phyloP scores from a whole-genome alignment of 2,888 invertebrate genomes.

The Lysandra coridon region DNA sequence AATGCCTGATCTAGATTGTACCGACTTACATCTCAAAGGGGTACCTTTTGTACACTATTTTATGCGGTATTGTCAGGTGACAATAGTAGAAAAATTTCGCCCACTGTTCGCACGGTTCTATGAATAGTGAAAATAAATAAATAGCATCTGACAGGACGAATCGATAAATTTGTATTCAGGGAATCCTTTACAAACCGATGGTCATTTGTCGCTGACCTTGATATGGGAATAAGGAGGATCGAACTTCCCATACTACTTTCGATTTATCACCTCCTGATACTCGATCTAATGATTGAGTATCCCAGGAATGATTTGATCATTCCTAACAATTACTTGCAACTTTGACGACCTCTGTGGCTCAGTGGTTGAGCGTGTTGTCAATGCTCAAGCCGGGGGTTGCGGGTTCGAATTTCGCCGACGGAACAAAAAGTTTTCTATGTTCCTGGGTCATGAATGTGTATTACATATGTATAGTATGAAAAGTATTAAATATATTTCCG shows the following conservation, averaged over 20 bases:
- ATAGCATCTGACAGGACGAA: conserved; percentile 46
- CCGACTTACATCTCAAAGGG: conserved; percentile 67
- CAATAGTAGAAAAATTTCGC: conserved; percentile 30
- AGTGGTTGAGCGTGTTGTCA: no score
- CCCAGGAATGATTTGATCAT: neutral
- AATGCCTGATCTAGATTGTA: conserved; percentile 69
- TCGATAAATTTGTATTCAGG: conserved; percentile 26
- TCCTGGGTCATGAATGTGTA: no score
- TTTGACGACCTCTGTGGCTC: no score
- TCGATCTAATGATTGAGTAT: neutral
- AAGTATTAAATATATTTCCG: no score
- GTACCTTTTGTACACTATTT: conserved; percentile 53
- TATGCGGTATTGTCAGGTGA: conserved; percentile 25
- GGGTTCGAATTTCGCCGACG: no score
- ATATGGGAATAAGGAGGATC: conserved; percentile 1
- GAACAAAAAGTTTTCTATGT: no score
- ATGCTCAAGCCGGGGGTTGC: no score
- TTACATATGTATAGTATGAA: no score
- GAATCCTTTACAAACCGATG: conserved; percentile 29
- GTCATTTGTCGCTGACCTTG: conserved; percentile 27
- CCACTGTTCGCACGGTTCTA: conserved; percentile 56
- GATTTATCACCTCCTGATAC: conserved; percentile 1
- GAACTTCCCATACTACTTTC: conserved; percentile 23
- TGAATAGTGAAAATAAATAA: conserved; percentile 75
- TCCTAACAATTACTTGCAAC: neutral